A percentile compares a stretch with the other conserved stretches of the same genome.
Conservation (phyloP, 1,140 invertebrate species). For the Apis cerana region DNA sequence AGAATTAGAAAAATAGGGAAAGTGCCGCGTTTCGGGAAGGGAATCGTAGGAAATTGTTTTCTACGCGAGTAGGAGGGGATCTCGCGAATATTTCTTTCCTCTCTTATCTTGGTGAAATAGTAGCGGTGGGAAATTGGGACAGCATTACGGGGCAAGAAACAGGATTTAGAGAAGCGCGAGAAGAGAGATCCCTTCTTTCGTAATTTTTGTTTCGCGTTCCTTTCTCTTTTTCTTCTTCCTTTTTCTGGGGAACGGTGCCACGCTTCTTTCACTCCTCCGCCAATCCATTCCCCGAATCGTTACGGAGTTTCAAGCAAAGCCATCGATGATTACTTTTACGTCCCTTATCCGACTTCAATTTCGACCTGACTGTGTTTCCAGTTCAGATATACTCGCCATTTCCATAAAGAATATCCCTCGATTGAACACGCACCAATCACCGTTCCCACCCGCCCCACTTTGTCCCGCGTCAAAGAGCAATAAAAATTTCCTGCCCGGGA, state of each 20-base stretch:
- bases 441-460: conserved; percentile 34
- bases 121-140: not conserved
- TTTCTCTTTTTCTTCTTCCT: no score
- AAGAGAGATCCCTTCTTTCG: no score
- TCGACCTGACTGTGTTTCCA: no score
- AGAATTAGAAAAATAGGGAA: not conserved
- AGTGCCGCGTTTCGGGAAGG: not conserved
- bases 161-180: not conserved
- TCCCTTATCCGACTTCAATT: not conserved
- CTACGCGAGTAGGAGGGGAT: no score
- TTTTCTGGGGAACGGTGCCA: not conserved
- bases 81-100: not conserved
- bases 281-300: not conserved
- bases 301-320: not conserved
- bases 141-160: no score
- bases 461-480: conserved; percentile 47
- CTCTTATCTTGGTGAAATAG: not conserved
- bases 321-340: not conserved
- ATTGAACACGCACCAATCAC: not conserved
- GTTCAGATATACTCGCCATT: not conserved
- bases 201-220: not conserved
- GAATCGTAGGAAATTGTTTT: not conserved
- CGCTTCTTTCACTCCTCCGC: not conserved
- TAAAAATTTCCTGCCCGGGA: conserved; percentile 44
- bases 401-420: not conserved